A percentile compares a stretch with the other conserved stretches of the same genome.
phyloP scores from a whole-genome alignment of 2,797 vertebrate genomes.

The Syngnathus acus region DNA sequence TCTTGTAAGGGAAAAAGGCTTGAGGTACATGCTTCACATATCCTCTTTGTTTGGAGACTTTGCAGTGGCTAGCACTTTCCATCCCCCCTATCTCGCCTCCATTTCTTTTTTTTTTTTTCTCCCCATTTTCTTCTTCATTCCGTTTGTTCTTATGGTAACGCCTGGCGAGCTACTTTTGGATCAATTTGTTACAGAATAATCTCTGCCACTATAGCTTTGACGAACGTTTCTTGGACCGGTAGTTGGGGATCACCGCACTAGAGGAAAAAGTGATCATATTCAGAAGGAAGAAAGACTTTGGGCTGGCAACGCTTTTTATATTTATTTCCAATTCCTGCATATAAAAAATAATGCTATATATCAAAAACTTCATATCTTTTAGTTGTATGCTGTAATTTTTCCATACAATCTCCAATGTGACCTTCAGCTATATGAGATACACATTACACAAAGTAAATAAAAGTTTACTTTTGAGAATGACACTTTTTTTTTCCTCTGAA shows the following conservation, averaged over 20 bases:
- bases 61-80: conserved; percentile 78
- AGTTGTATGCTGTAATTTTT: background rate
- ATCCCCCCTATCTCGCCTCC: conserved; percentile 64
- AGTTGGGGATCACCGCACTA: too few relatives aligned
- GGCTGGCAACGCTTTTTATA: background rate
- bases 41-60: conserved; percentile 78
- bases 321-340: background rate
- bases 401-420: conserved; percentile 1
- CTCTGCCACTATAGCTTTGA: conserved; percentile 44
- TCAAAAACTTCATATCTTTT: background rate
- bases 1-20: conserved; percentile 72
- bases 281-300: background rate
- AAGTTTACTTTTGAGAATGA: conserved; percentile 1
- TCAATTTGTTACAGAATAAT: conserved; percentile 66
- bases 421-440: background rate
- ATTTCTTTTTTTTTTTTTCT: conserved; percentile 26
- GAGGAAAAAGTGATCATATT: too few relatives aligned
- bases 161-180: conserved; percentile 58
- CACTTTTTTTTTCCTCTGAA: background rate
- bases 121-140: conserved; percentile 66
- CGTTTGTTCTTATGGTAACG: conserved; percentile 61
- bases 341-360: background rate
- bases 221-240: background rate
- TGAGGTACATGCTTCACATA: conserved; percentile 72
- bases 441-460: background rate